Evolutionary conservation across 2,797 vertebrate genomes (phyloP).

Genomic region (Gymnopithys bicolor): DNA sequence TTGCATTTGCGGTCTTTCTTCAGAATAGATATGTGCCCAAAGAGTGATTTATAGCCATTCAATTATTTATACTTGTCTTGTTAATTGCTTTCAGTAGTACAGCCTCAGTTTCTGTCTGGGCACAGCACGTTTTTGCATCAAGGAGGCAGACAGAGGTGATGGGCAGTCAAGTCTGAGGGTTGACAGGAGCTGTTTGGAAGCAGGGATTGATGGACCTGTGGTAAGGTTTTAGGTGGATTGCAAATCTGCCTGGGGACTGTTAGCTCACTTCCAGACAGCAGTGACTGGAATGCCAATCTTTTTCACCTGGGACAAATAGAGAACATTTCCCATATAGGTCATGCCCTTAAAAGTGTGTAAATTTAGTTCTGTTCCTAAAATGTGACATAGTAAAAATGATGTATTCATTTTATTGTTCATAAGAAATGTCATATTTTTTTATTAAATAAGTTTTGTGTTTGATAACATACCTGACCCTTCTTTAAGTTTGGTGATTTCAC

Average conservation of each 20-base stretch:
- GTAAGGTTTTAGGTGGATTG: background rate
- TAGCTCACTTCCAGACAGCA: background rate
- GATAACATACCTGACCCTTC: background rate
- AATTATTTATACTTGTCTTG: conserved; percentile 76
- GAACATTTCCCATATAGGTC: background rate
- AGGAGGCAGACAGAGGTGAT: background rate
- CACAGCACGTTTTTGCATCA: background rate
- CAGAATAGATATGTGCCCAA: conserved; percentile 35
- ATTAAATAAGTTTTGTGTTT: background rate
- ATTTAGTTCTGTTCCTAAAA: background rate
- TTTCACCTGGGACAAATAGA: background rate
- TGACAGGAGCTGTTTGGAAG: background rate
- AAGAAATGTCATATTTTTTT: background rate
- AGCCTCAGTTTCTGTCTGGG: conserved; percentile 17
- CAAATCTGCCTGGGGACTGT: background rate
- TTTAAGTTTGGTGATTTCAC: background rate
- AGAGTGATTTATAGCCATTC: conserved; percentile 69
- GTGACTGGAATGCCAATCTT: background rate
- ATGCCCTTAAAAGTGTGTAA: background rate
- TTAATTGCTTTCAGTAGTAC: conserved; percentile 68
- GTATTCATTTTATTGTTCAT: background rate
- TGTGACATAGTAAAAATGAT: background rate
- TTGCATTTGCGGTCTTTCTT: conserved; percentile 70
- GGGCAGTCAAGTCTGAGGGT: background rate
- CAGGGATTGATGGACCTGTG: background rate